Conservation (phyloP, 2,888 invertebrate species). For the Pogonocherus hispidulus region DNA sequence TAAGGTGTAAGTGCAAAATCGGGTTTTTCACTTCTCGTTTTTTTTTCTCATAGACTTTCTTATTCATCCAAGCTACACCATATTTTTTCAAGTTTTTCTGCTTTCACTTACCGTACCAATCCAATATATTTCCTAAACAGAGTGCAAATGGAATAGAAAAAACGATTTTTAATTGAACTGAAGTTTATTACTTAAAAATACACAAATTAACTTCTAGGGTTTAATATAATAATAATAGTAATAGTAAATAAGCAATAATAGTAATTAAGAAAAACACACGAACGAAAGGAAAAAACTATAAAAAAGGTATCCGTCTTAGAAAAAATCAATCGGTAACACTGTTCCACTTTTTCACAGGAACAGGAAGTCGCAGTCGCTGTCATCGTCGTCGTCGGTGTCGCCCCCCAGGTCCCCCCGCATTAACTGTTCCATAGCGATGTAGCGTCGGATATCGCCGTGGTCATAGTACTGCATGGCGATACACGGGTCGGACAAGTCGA, state of each 20-base stretch:
- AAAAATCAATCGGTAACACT: neutral
- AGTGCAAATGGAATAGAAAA: no score
- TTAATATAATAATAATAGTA: constrained; percentile 27
- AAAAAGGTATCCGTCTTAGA: neutral
- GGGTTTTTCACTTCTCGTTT: no score
- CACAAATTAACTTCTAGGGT: constrained; percentile 12
- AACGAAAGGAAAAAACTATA: neutral
- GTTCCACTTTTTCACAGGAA: constrained; percentile 6
- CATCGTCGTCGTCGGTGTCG: constrained; percentile 24
- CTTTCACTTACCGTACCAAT: no score
- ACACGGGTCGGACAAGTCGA: constrained; percentile 36
- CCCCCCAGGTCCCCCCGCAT: constrained; percentile 17
- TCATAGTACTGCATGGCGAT: constrained; percentile 53
- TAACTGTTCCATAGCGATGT: constrained; percentile 44
- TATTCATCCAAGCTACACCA: no score
- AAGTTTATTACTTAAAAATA: constrained; percentile 39
- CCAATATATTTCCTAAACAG: no score
- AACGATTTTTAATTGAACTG: constrained; percentile 16
- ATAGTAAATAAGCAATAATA: constrained; percentile 21
- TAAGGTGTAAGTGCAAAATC: no score
- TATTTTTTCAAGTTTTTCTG: no score
- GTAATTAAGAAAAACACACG: constrained; percentile 24
- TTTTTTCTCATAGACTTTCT: no score
- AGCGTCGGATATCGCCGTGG: constrained; percentile 46
- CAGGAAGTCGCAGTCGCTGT: constrained; percentile 19